Base-by-base conservation (phyloP, 2,113 vertebrate genomes). In the Tragelaphus scriptus region DNA sequence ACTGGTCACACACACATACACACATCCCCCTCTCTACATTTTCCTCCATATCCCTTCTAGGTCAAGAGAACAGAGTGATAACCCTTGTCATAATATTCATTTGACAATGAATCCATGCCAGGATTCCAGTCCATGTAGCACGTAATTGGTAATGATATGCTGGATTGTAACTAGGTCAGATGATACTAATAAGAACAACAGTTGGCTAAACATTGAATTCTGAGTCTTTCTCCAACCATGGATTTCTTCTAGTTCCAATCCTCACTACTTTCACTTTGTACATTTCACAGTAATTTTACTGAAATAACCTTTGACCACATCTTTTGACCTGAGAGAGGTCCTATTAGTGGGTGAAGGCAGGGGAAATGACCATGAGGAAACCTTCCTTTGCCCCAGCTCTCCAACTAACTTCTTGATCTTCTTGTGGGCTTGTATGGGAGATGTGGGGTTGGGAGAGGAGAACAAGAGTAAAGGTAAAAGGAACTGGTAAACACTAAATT, bases 121-220 rank as follows among this genome's bases (percentile, higher is more conserved):
- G 68, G 49, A 63, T 94, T 32, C 19, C 5, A 26, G 32, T 82
- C 25, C 30, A 44, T 77, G 75, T 92, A 96, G 68, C 44, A 90
- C 2, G 44, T 79, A 92, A 6, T 87, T 91, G 75, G 77, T 75
- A 58, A 75, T 77, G 23, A 77, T 59, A 32, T 32, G 47, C 59
- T 94, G 23, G 75, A 80, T 15, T 90, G 12, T 13, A 92, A 95
- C 56, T 51, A 87, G 47, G 87, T 95, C 92, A 94, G 49, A 85
- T 59, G 75, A 85, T 87, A 90, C 85, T 89, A 93, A 95, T 91
- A 86, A 93, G 61, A 71, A 96, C 36, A 80, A 77, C 11, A 56
- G 23, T 47, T 97, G 88, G 59, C 58, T 88, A 44, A 85, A 94
- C 96, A 82, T 9, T 47, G 49, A 96, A 81, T 86, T 86, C 80